phyloP scores from a whole-genome alignment of 2,113 vertebrate genomes.

The Phylloscopus whistleri region DNA sequence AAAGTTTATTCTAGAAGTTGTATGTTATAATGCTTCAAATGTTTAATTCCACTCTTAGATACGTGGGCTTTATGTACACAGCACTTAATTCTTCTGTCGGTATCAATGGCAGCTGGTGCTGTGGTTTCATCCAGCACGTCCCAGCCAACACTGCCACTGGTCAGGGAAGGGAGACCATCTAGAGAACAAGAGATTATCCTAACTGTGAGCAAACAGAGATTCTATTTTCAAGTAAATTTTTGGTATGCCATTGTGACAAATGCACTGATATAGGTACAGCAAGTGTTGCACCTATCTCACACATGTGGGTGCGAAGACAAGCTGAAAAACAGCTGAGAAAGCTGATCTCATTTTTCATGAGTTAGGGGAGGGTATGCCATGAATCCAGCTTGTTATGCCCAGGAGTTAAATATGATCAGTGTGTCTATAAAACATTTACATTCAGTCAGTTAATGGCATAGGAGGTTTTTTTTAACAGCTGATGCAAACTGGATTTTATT shows the following conservation, averaged over 20 bases:
- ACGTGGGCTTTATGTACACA: background rate
- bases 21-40: background rate
- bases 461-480: background rate
- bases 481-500: background rate
- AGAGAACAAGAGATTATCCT: background rate
- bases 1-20: background rate
- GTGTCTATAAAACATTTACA: background rate
- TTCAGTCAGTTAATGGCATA: background rate
- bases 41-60: background rate
- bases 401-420: background rate
- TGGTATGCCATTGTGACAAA: background rate
- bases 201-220: background rate
- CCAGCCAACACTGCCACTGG: background rate
- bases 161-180: background rate
- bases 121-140: background rate
- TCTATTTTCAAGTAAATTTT: background rate
- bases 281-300: background rate
- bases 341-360: background rate
- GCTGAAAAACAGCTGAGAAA: background rate
- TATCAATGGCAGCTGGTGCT: background rate
- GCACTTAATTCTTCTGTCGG: background rate
- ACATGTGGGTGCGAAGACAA: background rate
- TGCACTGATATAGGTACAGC: background rate
- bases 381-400: background rate
- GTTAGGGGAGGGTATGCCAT: background rate